Percentiles rank a stretch among this genome's conserved stretches.
phyloP scores from a whole-genome alignment of 2,113 vertebrate genomes.

The Oriolus oriolus region DNA sequence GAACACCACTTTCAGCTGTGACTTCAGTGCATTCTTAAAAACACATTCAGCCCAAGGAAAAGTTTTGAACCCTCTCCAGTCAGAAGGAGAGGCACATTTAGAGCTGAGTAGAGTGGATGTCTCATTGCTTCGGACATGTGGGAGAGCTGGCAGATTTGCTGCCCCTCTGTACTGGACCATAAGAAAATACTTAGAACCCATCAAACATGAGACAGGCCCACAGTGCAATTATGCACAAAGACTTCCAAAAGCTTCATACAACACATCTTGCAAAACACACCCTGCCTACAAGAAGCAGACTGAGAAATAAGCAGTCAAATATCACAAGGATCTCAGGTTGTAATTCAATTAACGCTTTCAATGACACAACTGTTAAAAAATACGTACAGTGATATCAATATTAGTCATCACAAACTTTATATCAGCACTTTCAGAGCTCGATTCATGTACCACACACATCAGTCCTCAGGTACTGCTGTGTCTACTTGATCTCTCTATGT shows the following conservation, averaged over 20 bases:
- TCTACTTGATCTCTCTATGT: background rate
- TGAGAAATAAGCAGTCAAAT: background rate
- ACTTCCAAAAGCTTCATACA: background rate
- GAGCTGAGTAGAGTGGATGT: background rate
- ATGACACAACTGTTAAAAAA: background rate
- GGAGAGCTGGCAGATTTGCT: background rate
- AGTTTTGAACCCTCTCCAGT: background rate
- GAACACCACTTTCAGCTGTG: background rate
- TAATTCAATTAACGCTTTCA: background rate
- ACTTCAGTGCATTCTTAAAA: background rate
- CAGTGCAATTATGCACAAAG: background rate
- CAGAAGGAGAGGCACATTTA: background rate
- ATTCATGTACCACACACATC: background rate
- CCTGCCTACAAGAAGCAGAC: background rate
- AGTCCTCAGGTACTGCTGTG: background rate
- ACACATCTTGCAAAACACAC: background rate
- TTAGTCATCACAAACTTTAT: background rate
- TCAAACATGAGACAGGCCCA: too few relatives aligned
- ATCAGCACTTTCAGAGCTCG: background rate
- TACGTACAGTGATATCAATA: fast-evolving
- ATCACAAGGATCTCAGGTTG: background rate
- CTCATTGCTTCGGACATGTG: background rate
- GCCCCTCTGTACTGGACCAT: background rate
- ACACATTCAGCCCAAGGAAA: background rate
- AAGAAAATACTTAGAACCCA: background rate